Base-by-base conservation (phyloP, 2,888 invertebrate species). In the Drosophila eohydei region DNA sequence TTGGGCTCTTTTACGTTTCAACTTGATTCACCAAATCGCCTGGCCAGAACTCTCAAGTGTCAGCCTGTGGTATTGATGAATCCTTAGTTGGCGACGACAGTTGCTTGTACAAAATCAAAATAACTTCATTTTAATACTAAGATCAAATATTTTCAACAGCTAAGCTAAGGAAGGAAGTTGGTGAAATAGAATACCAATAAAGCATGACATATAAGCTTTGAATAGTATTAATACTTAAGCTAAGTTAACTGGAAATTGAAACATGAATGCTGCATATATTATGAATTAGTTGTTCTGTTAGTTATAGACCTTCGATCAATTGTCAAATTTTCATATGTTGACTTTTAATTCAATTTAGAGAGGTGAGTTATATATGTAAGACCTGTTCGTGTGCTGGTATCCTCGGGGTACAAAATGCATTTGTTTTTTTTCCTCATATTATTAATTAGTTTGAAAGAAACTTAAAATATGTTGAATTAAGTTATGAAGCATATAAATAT, bases 381-480 rank as follows among this genome's bases (percentile, higher is more conserved):
- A 11, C 16, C 26, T 12, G 9, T 43, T 9, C 9, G 4, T 43
- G 21, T 8, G 9, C 21, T 4, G 2, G 3, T 16, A 9, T 43
- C 4, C 11, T 21, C 16, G 21, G 26, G 11, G 30, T n/a, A 16
- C 30, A 30, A 56, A 26, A 60, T 38, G 16, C 40, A 41, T 30
- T 63, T 54, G 16, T 54, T 57, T 38, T 59, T 59, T 55, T 36
- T 56, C 54, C 55, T 50, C 28, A 16, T 61, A 69, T 71, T 71
- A 62, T 78, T 80, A 80, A 83, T 81, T 81, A 71, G 68, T 80
- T 78, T 75, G 66, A 57, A 68, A 72, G 41, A 21, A 43, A 52
- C 46, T 43, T 38, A 14, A 69, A 67, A 70, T 59, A 9, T 58
- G 12, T 12, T 61, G 73, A 71, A 70, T 34, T 4, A 16, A 11